Percentiles rank a stretch among this genome's conserved stretches.
Evolutionary conservation across 2,113 vertebrate species (phyloP).

Genomic region (Campylomormyrus numenius): DNA sequence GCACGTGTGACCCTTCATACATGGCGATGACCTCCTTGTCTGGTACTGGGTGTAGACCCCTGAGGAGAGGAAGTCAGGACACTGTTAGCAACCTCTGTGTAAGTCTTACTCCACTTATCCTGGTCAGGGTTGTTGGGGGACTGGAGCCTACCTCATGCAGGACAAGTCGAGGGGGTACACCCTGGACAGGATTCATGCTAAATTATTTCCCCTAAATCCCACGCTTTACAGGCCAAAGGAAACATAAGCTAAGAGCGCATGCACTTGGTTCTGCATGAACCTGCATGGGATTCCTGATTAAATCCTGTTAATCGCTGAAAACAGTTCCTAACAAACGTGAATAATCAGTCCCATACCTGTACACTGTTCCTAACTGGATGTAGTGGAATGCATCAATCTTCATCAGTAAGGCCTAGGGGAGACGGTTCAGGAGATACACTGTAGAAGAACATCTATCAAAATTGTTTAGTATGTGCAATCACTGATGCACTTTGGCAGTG

Average conservation of each 20-base stretch:
- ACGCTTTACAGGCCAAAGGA: not conserved
- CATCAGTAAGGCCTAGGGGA: conserved; percentile 81
- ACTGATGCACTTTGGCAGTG: not conserved
- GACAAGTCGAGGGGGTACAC: not conserved
- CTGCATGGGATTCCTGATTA: not conserved
- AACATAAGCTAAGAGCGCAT: not conserved
- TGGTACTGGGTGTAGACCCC: conserved; percentile 83
- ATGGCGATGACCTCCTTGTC: conserved; percentile 94
- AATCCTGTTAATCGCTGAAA: not conserved
- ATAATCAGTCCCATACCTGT: conserved; percentile 47
- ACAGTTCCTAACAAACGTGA: conserved; percentile 32
- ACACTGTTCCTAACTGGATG: conserved; percentile 77
- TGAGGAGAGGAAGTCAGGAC: conserved; percentile 41
- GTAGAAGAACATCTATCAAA: not conserved
- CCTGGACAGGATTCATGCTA: not conserved
- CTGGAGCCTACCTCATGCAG: not conserved
- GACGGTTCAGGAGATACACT: not conserved
- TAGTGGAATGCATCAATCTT: conserved; percentile 99
- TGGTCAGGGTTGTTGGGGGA: not conserved
- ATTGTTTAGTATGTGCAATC: not conserved
- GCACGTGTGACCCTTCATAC: conserved; percentile 92
- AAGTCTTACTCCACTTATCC: not conserved
- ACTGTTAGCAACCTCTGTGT: not conserved
- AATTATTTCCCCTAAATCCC: not conserved
- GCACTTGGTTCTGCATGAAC: not conserved